phyloP scores from a whole-genome alignment of 2,888 invertebrate species.

The Drosophila subsilvestris region DNA sequence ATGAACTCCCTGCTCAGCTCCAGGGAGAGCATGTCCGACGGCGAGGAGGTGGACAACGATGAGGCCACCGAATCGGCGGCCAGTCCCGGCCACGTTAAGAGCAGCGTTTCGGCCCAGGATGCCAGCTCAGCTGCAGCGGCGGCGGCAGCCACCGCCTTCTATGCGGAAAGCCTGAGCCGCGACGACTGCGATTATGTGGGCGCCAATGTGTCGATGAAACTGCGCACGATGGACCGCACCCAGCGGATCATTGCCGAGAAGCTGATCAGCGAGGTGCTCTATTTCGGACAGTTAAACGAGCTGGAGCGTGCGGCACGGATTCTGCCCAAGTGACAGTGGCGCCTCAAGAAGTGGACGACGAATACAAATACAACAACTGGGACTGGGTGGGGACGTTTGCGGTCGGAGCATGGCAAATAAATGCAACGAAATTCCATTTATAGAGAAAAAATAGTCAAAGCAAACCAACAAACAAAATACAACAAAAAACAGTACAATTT shows the following conservation, averaged over 20 bases:
- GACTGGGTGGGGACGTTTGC: conserved; percentile 32
- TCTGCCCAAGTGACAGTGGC: conserved; percentile 82
- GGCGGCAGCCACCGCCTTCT: conserved; percentile 69
- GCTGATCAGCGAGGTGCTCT: conserved; percentile 83
- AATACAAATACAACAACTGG: neutral
- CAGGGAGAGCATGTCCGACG: conserved; percentile 79
- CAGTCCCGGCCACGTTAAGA: conserved; percentile 70
- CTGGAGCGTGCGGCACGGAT: conserved; percentile 82
- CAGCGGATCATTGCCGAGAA: conserved; percentile 83
- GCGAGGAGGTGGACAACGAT: conserved; percentile 61
- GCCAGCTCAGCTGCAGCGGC: conserved; percentile 72
- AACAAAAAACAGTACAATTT: conserved; percentile 67
- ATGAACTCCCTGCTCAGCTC: conserved; percentile 78
- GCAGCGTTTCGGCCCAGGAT: conserved; percentile 71
- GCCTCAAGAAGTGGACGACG: conserved; percentile 55
- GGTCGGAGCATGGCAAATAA: conserved; percentile 66
- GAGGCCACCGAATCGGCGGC: conserved; percentile 71
- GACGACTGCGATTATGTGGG: conserved; percentile 83
- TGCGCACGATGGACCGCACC: conserved; percentile 82
- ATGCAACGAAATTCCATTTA: conserved; percentile 62
- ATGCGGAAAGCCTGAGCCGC: conserved; percentile 77
- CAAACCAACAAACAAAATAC: conserved; percentile 29
- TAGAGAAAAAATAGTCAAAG: conserved; percentile 45
- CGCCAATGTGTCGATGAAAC: conserved; percentile 82
- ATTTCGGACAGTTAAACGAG: conserved; percentile 83